Base-by-base conservation (phyloP, 2,888 invertebrate species). In the Athetis lepigone region DNA sequence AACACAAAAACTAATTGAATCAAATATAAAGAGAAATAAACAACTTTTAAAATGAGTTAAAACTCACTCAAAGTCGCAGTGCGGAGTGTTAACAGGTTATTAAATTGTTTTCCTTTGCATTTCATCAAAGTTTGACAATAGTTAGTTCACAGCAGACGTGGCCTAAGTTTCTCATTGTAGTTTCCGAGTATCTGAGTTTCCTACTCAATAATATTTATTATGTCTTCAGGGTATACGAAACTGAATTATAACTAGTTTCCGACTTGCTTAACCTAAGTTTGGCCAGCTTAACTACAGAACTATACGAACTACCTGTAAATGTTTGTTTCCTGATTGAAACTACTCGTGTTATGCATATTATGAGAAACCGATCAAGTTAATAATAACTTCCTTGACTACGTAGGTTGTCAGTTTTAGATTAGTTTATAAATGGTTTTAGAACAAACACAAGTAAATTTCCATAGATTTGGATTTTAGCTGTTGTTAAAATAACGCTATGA, bases 171-270 rank as follows among this genome's bases (percentile, higher is more conserved):
- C 46, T 47, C 46, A 60, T 42, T 50, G 49, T 36, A 70, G 54
- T 52, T 47, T 0, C 21, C 4, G 16, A 51, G 19, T 39, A 54
- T 11, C 27, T 11, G 39, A 49, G 52, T 39, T 70, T 46, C 23
- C 43, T 43, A 39, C 19, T 52, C 56, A 57, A 60, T 57, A 56
- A 67, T 68, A 63, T 63, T 54, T 57, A 60, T 58, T 25, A 21
- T 56, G 23, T 43, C 39, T 64, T 37, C 40, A 18, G 36, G 18
- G 16, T 55, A 9, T 47, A 37, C 4, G 23, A 2, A 62, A 47
- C 46, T 47, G n/a, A 70, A 51, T 63, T 64, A 19, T 55, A 50
- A 40, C 19, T 29, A 55, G 36, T 54, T 36, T 33, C 33, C 7
- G 27, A 23, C 19, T 29, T 50, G 45, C 56, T 68, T 50, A 40